Evolutionary conservation across 2,113 vertebrate genomes (phyloP).

Genomic region (Martes martes): DNA sequence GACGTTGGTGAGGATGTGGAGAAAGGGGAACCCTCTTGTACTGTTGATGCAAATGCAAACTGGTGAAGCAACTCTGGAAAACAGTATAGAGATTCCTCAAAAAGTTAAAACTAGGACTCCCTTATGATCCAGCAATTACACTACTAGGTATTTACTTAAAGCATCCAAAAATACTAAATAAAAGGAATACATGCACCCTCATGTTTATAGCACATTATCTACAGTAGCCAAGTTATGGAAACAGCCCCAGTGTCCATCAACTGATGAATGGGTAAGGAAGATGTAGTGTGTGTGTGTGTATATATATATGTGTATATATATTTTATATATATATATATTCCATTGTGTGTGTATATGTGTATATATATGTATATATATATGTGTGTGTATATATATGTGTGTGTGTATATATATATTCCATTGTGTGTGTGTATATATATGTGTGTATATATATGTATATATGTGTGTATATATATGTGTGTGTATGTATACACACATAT

Average conservation of each 20-base stretch:
- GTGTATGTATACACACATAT: accelerated
- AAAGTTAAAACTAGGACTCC: background rate
- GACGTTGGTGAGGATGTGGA: background rate
- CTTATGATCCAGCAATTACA: background rate
- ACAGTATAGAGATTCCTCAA: background rate
- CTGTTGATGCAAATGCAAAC: background rate
- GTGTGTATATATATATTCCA: background rate
- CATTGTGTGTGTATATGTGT: no score
- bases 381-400: no score
- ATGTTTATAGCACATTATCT: background rate
- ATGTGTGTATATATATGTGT: no score
- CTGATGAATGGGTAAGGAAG: background rate
- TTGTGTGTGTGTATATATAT: no score
- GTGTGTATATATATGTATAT: accelerated
- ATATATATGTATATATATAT: accelerated
- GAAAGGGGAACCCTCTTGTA: background rate
- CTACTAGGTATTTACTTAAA: background rate
- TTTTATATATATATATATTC: no score
- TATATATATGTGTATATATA: no score
- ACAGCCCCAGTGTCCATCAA: background rate
- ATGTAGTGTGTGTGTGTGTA: background rate
- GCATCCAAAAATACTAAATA: background rate
- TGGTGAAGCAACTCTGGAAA: background rate
- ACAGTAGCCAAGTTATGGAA: background rate
- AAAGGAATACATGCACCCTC: background rate